Conservation (phyloP, 2,888 invertebrate genomes). For the Microchrysa polita region DNA sequence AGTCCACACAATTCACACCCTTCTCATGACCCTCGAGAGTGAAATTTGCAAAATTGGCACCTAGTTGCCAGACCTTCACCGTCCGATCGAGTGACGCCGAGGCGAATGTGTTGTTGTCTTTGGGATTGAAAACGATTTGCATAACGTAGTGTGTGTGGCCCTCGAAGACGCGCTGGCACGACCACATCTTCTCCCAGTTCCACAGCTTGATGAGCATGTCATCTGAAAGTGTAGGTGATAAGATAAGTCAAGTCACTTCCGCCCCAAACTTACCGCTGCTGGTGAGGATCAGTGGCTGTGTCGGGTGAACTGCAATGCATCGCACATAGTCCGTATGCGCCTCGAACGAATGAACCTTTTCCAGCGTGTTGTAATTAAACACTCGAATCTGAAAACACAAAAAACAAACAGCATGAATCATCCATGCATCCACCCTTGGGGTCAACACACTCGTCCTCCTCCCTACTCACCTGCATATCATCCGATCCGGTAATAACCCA, state of each 20-base stretch:
- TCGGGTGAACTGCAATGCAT: conserved; percentile 96
- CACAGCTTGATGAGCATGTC: conserved; percentile 98
- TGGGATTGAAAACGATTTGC: conserved; percentile 99
- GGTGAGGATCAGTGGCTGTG: conserved; percentile 95
- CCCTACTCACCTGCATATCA: conserved; percentile 76
- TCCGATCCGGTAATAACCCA: conserved; percentile 99
- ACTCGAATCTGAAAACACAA: conserved; percentile 73
- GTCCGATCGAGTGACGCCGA: conserved; percentile 98
- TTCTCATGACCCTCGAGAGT: conserved; percentile 98
- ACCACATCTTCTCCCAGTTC: conserved; percentile 99
- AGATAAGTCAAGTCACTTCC: background rate
- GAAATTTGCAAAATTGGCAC: conserved; percentile 96
- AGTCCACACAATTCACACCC: conserved; percentile 99
- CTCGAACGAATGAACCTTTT: conserved; percentile 94
- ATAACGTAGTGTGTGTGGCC: conserved; percentile 99
- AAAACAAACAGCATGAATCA: background rate
- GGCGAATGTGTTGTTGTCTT: conserved; percentile 99
- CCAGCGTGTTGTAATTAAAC: conserved; percentile 98
- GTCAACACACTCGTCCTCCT: too few species aligned
- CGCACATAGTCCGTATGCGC: conserved; percentile 99
- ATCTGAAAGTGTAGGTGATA: conserved; percentile 70
- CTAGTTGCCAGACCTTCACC: conserved; percentile 98
- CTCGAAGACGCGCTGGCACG: conserved; percentile 97
- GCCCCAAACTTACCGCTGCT: conserved; percentile 81
- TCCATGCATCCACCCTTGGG: background rate